Evolutionary conservation across 2,797 vertebrate species (phyloP).

Genomic region (Sarcophilus harrisii): DNA sequence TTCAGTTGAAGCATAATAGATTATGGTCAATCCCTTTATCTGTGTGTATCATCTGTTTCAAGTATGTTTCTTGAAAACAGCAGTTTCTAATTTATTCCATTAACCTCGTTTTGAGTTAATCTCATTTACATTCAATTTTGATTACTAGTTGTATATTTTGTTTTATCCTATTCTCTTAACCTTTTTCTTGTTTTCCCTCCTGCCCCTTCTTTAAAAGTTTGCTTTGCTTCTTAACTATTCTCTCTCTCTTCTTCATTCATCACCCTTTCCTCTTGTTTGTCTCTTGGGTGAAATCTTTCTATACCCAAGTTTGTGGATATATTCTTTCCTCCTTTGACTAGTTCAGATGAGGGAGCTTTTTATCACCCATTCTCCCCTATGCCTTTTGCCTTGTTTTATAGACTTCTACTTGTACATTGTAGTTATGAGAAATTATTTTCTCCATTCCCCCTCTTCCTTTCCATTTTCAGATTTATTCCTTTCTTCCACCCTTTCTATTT

Average conservation of each 20-base stretch:
- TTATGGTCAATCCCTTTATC: neutral
- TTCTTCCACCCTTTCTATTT: neutral
- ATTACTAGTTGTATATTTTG: neutral
- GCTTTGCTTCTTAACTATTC: neutral
- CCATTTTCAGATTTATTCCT: neutral
- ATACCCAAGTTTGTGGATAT: neutral
- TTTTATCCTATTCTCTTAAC: neutral
- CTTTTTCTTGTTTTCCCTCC: neutral
- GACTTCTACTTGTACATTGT: neutral
- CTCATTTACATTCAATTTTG: neutral
- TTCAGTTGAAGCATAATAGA: neutral
- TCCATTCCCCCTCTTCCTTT: neutral
- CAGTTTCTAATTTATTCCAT: neutral
- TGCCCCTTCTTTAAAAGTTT: neutral
- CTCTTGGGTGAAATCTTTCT: neutral
- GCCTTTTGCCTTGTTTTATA: neutral
- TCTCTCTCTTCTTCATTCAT: neutral
- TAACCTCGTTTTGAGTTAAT: neutral
- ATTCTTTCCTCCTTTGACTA: neutral
- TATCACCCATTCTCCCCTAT: neutral
- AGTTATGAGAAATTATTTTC: neutral
- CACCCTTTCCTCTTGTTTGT: neutral
- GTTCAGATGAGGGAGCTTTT: neutral
- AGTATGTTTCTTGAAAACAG: neutral
- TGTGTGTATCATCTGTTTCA: neutral